Percentiles rank a stretch among this genome's conserved stretches.
These are phyloP conservation scores for Triops longicaudatus DNA, from an alignment of 1,140 invertebrate species.

Conservation along the genomic window DNA sequence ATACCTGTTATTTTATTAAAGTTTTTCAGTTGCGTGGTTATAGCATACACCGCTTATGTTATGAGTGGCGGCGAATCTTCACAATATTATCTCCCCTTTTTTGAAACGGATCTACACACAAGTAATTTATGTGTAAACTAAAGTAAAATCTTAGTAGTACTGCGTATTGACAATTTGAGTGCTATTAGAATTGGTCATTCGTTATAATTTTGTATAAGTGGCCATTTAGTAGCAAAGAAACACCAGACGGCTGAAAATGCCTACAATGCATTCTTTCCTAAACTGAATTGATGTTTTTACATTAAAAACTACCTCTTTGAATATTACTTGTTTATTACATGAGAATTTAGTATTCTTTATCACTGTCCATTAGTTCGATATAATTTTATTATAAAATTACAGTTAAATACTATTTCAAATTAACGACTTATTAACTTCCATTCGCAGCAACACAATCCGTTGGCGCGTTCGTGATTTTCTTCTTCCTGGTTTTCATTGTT, in stretches of 20 bases:
- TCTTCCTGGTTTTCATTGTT: conserved; percentile 57
- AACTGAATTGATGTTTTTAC: no score
- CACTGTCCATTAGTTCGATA: conserved; percentile 24
- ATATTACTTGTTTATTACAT: conserved; percentile 27
- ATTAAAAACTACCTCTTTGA: no score
- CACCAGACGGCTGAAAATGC: no score
- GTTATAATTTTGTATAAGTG: no score
- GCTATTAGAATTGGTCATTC: no score
- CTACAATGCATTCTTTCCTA: no score
- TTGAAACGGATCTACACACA: conserved; percentile 69
- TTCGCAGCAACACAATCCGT: conserved; percentile 59
- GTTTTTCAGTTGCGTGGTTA: conserved; percentile 60
- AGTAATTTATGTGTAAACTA: conserved; percentile 49
- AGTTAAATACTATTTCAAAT: conserved; percentile 35
- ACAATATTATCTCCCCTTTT: conserved; percentile 74
- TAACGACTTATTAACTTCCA: neutral
- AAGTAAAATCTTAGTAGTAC: no score
- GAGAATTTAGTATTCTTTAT: conserved; percentile 27
- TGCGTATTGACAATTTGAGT: no score
- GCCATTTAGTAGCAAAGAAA: no score
- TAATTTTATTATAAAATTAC: conserved; percentile 30
- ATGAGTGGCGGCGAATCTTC: conserved; percentile 73
- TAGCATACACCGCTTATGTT: conserved; percentile 64
- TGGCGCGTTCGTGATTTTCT: conserved; percentile 61
- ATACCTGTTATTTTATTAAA: conserved; percentile 36